Evolutionary conservation across 1,140 invertebrate genomes (phyloP), one percentile per base, ranked within the genome.

Genomic region (Calliopsis andreniformis): DNA sequence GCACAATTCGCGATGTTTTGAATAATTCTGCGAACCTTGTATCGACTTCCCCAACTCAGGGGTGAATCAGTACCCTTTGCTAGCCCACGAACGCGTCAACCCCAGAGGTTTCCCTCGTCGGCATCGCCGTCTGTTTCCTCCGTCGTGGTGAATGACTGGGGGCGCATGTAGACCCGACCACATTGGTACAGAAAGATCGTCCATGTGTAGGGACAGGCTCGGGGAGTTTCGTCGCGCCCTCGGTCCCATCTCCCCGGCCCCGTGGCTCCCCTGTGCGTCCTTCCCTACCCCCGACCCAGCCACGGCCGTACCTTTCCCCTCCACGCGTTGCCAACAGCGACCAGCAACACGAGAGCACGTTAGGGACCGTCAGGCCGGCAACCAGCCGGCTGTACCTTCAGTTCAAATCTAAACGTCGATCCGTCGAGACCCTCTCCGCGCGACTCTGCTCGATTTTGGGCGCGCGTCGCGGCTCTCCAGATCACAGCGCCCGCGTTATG

Each of bases 141-240:
- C 30, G n/a, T 10, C 55, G 28, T 35, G 55, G 6, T n/a, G 30
- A 35, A 35, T 35, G 55, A 58, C 55, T n/a, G 55, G 2, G 30
- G n/a, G n/a, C 30, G 16, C 18, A 2, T 12, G 55, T 35, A 35
- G 30, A 3, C 7, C 35, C 55, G 18, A 58, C 35, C 30, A 58
- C 55, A 58, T 7, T 4, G 18, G 7, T 8, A n/a, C 55, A 28
- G 20, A 3, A 3, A 28, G 30, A 4, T 7, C 32, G 35, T 28
- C 7, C 12, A 30, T 14, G 10, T n/a, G 20, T 43, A 71, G 39
- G 61, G 71, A 64, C 61, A 20, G 35, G 53, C 28, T 20, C 18
- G n/a, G 32, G 55, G n/a, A 49, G 55, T 76, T 76, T 76, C 63
- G 69, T 76, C 55, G 72, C 43, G 72, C 64, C 72, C 72, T 76